Evolutionary conservation across 2,113 vertebrate genomes (phyloP).

Genomic region (Pelobates fuscus): DNA sequence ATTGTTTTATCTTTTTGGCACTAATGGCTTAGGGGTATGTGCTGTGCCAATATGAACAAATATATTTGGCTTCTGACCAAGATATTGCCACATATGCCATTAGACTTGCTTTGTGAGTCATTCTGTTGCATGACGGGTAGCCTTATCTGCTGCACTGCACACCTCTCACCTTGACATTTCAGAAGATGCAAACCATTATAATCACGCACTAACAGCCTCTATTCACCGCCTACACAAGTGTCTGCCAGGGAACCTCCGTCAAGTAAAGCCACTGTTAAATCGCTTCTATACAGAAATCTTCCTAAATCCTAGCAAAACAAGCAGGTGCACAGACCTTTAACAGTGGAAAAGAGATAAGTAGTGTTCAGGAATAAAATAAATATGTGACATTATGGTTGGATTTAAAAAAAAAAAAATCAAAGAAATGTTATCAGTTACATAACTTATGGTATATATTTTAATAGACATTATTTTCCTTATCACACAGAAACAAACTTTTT

Average conservation of each 20-base stretch:
- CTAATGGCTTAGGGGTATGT: neutral
- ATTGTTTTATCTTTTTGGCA: neutral
- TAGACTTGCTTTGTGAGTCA: conserved; percentile 38
- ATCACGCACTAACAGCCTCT: conserved; percentile 40
- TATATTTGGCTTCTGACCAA: conserved; percentile 17
- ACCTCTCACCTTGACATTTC: conserved; percentile 51
- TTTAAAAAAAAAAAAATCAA: neutral
- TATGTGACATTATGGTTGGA: neutral
- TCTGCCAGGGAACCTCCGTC: conserved; percentile 36
- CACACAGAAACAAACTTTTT: too few relatives aligned
- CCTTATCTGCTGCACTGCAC: conserved; percentile 43
- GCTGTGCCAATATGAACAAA: conserved; percentile 39
- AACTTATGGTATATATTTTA: neutral
- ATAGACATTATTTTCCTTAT: neutral
- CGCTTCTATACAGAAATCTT: neutral
- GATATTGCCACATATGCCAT: conserved; percentile 14
- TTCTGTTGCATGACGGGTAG: conserved; percentile 20
- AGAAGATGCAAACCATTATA: conserved; percentile 37
- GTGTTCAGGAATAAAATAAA: neutral
- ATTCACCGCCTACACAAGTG: conserved; percentile 37
- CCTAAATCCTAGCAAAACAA: neutral
- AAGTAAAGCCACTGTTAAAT: conserved; percentile 10
- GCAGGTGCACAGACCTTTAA: neutral
- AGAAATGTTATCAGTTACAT: neutral
- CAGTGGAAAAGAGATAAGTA: neutral